Conservation (phyloP, 2,797 vertebrate genomes). For the Amblyraja radiata region DNA sequence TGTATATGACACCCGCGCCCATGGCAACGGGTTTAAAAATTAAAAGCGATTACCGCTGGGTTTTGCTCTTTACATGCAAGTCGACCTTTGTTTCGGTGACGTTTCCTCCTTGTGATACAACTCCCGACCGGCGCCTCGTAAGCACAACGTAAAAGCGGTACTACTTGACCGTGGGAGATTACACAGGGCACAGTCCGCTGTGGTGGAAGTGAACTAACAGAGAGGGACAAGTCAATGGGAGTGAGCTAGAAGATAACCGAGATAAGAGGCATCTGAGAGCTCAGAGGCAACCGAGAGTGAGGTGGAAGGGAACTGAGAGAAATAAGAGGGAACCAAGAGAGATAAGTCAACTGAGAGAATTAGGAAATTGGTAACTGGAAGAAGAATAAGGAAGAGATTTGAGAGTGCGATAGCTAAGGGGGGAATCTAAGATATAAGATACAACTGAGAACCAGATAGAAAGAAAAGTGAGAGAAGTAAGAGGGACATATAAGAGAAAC, state of each 20-base stretch:
- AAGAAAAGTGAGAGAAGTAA: neutral
- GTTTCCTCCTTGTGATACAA: slow-evolving; percentile 2
- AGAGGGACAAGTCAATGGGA: too few species aligned
- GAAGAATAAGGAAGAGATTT: too few species aligned
- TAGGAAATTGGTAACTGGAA: too few species aligned
- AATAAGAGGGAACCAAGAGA: too few species aligned
- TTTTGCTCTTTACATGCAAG: neutral
- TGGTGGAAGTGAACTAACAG: neutral
- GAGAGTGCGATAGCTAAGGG: neutral
- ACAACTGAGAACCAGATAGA: too few species aligned
- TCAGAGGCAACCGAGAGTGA: too few species aligned
- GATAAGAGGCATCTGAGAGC: neutral
- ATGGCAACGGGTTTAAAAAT: neutral
- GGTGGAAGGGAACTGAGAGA: neutral
- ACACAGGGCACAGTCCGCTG: too few species aligned
- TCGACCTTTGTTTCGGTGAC: neutral
- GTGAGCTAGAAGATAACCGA: neutral
- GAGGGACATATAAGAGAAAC: too few species aligned
- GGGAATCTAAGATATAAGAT: neutral
- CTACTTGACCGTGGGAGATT: neutral
- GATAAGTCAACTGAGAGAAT: too few species aligned
- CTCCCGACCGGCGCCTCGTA: too few species aligned
- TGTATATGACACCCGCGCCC: neutral
- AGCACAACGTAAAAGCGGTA: neutral
- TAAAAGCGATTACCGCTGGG: neutral